phyloP scores from a whole-genome alignment of 2,113 vertebrate genomes.

The Danionella cerebrum region DNA sequence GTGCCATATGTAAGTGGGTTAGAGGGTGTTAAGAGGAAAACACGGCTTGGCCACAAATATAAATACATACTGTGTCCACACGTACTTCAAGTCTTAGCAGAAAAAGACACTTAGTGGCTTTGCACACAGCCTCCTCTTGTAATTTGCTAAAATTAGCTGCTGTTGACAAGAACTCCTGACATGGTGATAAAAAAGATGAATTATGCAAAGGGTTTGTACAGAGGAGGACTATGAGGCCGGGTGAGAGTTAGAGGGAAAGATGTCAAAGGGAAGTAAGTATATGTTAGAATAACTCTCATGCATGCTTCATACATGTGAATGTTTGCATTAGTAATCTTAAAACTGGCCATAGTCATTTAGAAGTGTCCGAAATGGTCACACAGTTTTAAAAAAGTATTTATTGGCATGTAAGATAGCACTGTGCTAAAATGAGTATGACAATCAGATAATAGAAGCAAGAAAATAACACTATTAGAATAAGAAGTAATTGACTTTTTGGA shows the following conservation, averaged over 20 bases:
- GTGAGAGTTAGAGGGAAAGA: not conserved
- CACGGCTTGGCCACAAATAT: not conserved
- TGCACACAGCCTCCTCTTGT: conserved; percentile 50
- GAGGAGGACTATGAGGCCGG: conserved; percentile 3
- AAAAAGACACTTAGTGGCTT: conserved; percentile 52
- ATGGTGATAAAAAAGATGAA: conserved; percentile 14
- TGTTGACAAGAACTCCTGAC: conserved; percentile 41
- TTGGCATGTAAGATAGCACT: too few relatives aligned
- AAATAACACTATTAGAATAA: too few relatives aligned
- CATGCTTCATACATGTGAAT: too few relatives aligned
- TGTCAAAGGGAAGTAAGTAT: too few relatives aligned
- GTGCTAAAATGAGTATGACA: too few relatives aligned
- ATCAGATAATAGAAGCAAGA: too few relatives aligned
- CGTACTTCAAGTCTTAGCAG: conserved; percentile 38
- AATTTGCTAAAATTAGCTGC: conserved; percentile 62
- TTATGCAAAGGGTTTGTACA: not conserved
- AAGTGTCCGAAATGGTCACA: too few relatives aligned
- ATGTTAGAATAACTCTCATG: too few relatives aligned
- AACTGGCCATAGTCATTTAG: too few relatives aligned
- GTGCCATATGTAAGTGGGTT: not conserved
- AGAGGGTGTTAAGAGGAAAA: not conserved
- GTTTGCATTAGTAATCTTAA: too few relatives aligned
- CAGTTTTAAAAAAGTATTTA: too few relatives aligned
- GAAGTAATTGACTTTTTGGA: too few relatives aligned
- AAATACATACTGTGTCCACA: not conserved